A percentile compares a stretch with the other conserved stretches of the same genome.
These are phyloP conservation scores for Melipona beecheii DNA, from an alignment of 2,888 invertebrate genomes.

Conservation along the genomic window DNA sequence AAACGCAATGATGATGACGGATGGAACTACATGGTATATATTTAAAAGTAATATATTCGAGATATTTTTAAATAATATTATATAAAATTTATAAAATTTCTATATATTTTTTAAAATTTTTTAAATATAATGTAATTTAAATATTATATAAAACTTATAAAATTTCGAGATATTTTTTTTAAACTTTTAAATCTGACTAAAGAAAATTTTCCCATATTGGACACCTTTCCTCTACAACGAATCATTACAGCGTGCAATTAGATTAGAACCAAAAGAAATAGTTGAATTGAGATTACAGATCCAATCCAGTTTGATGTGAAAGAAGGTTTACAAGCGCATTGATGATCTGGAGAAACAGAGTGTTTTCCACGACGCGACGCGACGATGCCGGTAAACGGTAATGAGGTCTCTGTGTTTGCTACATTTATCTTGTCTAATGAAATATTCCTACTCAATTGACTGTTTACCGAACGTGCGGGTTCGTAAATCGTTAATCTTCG, in stretches of 20 bases:
- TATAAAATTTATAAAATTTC: no score
- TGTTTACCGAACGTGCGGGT: not conserved
- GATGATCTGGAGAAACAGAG: constrained; percentile 8
- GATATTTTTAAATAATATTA: no score
- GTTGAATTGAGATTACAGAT: not conserved
- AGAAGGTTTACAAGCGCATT: constrained; percentile 1
- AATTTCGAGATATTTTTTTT: no score
- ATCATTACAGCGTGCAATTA: not conserved
- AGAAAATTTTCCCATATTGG: no score
- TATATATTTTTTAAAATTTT: no score
- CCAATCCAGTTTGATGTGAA: not conserved
- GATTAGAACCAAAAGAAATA: not conserved
- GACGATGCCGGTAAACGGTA: constrained; percentile 17
- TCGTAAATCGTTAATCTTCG: not conserved
- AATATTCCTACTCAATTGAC: constrained; percentile 1
- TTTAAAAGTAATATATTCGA: no score
- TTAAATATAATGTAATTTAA: no score
- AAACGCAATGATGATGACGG: no score
- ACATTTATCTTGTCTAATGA: constrained; percentile 23
- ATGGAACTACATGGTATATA: no score
- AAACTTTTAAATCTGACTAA: no score
- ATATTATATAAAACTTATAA: no score
- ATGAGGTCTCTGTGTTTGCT: constrained; percentile 12
- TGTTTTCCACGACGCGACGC: not conserved
- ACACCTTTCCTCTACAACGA: not conserved